Base-by-base conservation (phyloP, 2,797 vertebrate species). In the Neopelma chrysocephalum region DNA sequence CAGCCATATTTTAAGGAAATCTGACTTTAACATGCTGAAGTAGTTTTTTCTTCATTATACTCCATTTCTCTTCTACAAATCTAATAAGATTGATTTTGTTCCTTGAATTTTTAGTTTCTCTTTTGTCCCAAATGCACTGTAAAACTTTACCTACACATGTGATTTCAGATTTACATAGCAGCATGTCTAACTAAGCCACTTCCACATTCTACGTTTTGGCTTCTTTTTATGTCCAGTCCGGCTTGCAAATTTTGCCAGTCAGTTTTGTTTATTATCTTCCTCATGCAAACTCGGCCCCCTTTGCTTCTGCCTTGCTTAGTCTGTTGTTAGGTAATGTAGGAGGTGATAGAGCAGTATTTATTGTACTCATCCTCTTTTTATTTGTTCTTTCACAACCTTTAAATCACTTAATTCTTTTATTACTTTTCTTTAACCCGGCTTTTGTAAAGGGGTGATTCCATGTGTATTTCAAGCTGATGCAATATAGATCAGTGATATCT, bases 381-480 rank as follows among this genome's bases (percentile, higher is more conserved):
- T 56, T 94, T 88, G 25, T 45, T 90, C n/a, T 91, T 89, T 86
- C 54, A 70, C 69, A 83, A 48, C 29, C 51, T 94, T 93, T 87
- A 78, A 84, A 77, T 72, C 56, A 54, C 20, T 18, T 83, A 77
- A 61, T 85, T 92, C 32, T 83, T 70, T 42, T 25, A 29, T 91
- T 60, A 47, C 25, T 80, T 77, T 83, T 50, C 65, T 88, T 87
- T 89, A 88, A n/a, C 76, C 7, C 25, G 26, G 38, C 84, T 85
- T 89, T 92, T 79, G 58, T 78, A 56, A 76, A 87, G 23, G 36
- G 31, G 9, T 27, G 43, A 22, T 95, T 91, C 54, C 47, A 5
- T 36, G 27, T 57, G 2, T 65, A n/a, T 76, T 91, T 93, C 26
- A 61, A 25, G 43, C 66, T 70, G 51, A 56, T 70, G 58, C 32